Conservation (phyloP, 2,797 vertebrate species). For the Pyrocephalus nanus region DNA sequence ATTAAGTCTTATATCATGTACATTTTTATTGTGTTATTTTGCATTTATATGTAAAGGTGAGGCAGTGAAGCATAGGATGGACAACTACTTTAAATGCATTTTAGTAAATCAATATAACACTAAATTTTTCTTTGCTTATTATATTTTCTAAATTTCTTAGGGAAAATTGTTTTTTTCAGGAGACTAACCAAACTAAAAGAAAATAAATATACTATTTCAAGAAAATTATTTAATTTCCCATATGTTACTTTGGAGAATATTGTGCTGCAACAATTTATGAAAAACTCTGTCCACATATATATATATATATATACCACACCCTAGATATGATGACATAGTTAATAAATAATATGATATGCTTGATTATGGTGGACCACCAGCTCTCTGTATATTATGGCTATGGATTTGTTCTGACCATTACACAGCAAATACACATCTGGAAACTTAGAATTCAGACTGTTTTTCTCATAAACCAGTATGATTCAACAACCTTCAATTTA, state of each 20-base stretch:
- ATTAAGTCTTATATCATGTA: background rate
- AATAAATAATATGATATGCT: constrained; percentile 39
- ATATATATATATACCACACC: background rate
- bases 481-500: constrained; percentile 68
- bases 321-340: constrained; percentile 29
- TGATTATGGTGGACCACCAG: background rate
- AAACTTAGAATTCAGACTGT: constrained; percentile 68
- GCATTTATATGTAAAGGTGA: background rate
- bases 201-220: background rate
- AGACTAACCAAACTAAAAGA: background rate
- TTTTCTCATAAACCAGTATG: constrained; percentile 67
- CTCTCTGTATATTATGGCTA: constrained; percentile 30
- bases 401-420: constrained; percentile 75
- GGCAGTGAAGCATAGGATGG: background rate
- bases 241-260: background rate
- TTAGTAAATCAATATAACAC: background rate
- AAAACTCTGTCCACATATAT: background rate
- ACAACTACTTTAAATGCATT: background rate
- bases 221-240: background rate
- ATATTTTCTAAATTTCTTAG: background rate
- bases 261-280: constrained; percentile 24
- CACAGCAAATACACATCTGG: constrained; percentile 71
- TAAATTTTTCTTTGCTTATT: background rate
- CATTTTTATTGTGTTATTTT: background rate
- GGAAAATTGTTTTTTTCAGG: background rate